Percentiles rank a stretch among this genome's conserved stretches.
Conservation (phyloP, 2,888 invertebrate species). For the Phania funesta region DNA sequence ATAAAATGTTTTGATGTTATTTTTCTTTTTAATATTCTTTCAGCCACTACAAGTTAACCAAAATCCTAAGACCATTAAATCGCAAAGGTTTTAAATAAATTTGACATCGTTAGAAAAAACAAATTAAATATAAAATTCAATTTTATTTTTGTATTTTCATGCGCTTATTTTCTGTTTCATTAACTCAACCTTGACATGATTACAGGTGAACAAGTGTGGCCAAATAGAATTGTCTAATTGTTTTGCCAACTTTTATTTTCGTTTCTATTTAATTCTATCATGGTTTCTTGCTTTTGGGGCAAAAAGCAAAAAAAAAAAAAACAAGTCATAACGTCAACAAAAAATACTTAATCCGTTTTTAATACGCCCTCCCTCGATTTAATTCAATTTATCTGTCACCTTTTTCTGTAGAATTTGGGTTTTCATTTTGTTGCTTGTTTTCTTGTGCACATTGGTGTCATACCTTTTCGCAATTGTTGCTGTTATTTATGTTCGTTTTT, state of each 20-base stretch:
- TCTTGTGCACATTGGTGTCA: conserved; percentile 30
- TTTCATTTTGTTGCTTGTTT: conserved; percentile 4
- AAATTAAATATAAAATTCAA: conserved; percentile 8
- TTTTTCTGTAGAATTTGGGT: conserved; percentile 10
- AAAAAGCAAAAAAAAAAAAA: neutral
- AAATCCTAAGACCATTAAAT: neutral
- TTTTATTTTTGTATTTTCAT: conserved; percentile 4
- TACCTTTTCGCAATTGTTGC: neutral
- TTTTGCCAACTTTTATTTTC: conserved; percentile 60
- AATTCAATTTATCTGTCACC: conserved; percentile 50
- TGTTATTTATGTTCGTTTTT: conserved; percentile 10
- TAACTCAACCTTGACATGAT: conserved; percentile 63
- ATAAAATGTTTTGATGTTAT: no score
- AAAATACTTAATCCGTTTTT: conserved; percentile 29
- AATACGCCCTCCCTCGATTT: conserved; percentile 29
- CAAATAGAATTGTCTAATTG: conserved; percentile 12
- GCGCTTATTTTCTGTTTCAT: conserved; percentile 52
- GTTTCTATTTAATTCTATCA: conserved; percentile 33
- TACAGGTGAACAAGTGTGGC: conserved; percentile 56
- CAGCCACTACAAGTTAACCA: neutral
- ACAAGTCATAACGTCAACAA: neutral
- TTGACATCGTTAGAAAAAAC: conserved; percentile 45
- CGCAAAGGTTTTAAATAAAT: conserved; percentile 20
- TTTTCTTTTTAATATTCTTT: neutral
- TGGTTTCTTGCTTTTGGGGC: conserved; percentile 1